Evolutionary conservation across 2,797 vertebrate genomes (phyloP).

Genomic region (Mormyrus proboscirostris): DNA sequence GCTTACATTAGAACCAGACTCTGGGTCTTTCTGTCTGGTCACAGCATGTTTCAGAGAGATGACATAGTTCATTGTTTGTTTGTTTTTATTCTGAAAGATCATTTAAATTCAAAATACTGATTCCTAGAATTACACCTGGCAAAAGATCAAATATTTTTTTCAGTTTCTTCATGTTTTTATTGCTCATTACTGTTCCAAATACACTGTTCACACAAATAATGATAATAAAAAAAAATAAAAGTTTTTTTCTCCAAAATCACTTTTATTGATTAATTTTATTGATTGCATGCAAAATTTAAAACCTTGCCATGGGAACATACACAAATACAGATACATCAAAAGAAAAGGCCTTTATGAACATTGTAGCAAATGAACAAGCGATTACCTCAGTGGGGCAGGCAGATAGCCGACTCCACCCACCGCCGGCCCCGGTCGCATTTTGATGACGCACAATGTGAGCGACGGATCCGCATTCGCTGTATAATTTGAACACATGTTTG

Average conservation of each 20-base stretch:
- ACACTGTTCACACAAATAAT: background rate
- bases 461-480: conserved; percentile 33
- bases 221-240: background rate
- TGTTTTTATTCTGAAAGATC: background rate
- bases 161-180: background rate
- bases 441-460: conserved; percentile 48
- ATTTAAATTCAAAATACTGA: background rate
- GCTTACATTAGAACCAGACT: background rate
- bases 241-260: background rate
- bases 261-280: background rate
- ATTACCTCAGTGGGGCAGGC: background rate
- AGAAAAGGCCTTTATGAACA: background rate
- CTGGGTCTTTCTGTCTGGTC: conserved; percentile 27
- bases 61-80: conserved; percentile 20
- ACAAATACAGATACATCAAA: too few relatives aligned
- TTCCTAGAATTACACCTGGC: background rate
- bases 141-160: background rate
- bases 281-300: background rate
- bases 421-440: background rate
- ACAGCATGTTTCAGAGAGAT: conserved; percentile 24
- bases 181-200: background rate
- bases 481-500: conserved; percentile 46
- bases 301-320: too few relatives aligned
- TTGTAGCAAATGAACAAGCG: background rate
- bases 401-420: background rate